Base-by-base conservation (phyloP, 2,888 invertebrate species). In the Melanophora roralis region DNA sequence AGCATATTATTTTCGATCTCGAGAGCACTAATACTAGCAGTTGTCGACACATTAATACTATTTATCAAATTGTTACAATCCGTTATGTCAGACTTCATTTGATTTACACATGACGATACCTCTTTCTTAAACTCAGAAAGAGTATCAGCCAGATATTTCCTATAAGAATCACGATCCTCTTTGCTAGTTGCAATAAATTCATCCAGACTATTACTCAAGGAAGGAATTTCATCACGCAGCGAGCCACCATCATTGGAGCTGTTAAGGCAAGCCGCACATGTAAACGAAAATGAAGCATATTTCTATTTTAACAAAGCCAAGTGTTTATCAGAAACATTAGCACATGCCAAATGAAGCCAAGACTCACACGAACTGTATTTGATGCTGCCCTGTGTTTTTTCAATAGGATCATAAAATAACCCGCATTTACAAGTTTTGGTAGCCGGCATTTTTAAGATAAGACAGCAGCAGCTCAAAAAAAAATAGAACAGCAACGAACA, bases 61-160 rank as follows among this genome's bases (percentile, higher is more conserved):
- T 36, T 7, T 11, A 36, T 7, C 12, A 36, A 9, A 2, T 36
- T 36, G 9, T 7, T 6, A 36, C 80, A 81, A 83, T 51, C 86
- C 83, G 64, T 71, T 71, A 87, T 23, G 86, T 86, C 9, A 84
- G 75, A n/a, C 38, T 75, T 36, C 71, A 32, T 19, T 72, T 43
- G 43, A 14, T 21, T 55, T 5, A 32, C 14, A 9, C 12, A 14
- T 12, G 36, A n/a, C 36, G 9, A 14, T 1, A 53, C 9, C 32
- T 27, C 36, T 4, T 55, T 32, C 16, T 55, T 55, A 55, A 55
- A 55, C 12, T 55, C 14, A 27, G 36, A 55, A 55, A 32, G n/a
- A 8, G 16, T 16, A 3, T 43, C 43, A 4, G 14, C 16, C 16
- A 43, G 16, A 1, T n/a, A 43, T 2, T 43, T 43, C 16, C 8